Evolutionary conservation across 37 sponge, comb jelly and placozoan species (phyloP), one percentile per base, ranked within the genome.

Genomic region (Beroe ovata): DNA sequence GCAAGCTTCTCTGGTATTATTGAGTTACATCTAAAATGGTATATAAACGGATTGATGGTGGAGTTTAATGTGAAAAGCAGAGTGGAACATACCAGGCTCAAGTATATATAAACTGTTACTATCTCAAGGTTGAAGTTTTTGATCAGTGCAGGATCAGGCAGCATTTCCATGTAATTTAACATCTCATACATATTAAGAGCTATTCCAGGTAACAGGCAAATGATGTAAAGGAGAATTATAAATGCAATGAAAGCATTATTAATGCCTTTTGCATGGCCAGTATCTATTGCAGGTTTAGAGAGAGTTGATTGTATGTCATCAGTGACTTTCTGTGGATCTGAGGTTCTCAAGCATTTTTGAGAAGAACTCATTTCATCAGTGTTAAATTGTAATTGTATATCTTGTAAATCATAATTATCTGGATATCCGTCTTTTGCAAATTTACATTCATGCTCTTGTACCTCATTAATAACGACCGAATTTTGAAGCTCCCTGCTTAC

Each of bases 61-160:
- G 69, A 66, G 30, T 66, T 66, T 8, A 66, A 37, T 11, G 69
- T 66, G 16, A 66, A 66, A 26, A 66, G 69, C 2, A 66, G 36
- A 16, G 69, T 66, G 16, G 69, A 66, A 30, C 25, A 66, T 30
- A 66, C 18, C 2, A 66, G 69, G 16, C 32, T 29, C 11, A 66
- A 1, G 34, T 66, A 66, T 8, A 66, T 2, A 16, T 66, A 66
- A 25, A 18, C 30, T 8, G 32, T 66, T 1, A 66, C 2, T 18
- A 66, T 66, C 16, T 33, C 35, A 18, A 29, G 16, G 32, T 34
- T 29, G 32, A 66, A 33, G 69, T 66, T 66, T 11, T 1, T 29
- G 2, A 66, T 30, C 1, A 30, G 30, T 11, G 69, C 69, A 33
- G 36, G 14, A 4, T 66, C 35, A 4, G 69, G 69, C 16, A 66